Evolutionary conservation across 2,888 invertebrate genomes (phyloP), one percentile per base, ranked within the genome.

Genomic region (Prosopocoilus inquinatus): DNA sequence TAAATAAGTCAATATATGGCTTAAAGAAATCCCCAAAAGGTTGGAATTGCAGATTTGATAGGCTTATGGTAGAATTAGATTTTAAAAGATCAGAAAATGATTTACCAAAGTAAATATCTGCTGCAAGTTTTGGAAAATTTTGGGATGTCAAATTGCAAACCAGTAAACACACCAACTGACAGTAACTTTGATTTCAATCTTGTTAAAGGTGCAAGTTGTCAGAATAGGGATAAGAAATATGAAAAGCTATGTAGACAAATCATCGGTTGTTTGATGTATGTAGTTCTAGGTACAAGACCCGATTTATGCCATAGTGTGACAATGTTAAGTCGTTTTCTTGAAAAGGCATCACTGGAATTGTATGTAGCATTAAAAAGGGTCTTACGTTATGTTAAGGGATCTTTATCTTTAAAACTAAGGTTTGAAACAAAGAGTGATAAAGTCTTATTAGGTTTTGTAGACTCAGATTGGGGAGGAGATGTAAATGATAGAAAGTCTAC

Each of bases 391-490:
- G 16, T 50, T 11, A 36, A 36, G 11, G 36, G 50, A 16, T 41
- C 43, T n/a, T 32, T 50, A 43, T n/a, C 41, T 28, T n/a, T 43
- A 13, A 16, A 13, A 43, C 13, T 50, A 5, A 36, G n/a, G 11
- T n/a, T 50, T 13, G 38, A 28, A 20, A 50, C 11, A 20, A 38
- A 38, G 38, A 11, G 9, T 12, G 28, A 38, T n/a, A 11, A 50
- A 7, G 44, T 13, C n/a, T 11, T 52, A 20, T 33, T 9, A 15
- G 52, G 33, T 4, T 45, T 34, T 45, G 45, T 35, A 13, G 51
- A 51, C 35, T 16, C 45, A 9, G 51, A 51, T 34, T 51, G 51
- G 51, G 44, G 32, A 15, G 33, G 34, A n/a, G 51, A 51, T 44
- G 11, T 35, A 33, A 44, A 7, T 33, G 51, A 51, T 33, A 20